These are phyloP conservation scores for Gymnodraco acuticeps DNA, from an alignment of 2,797 vertebrate genomes.

Conservation along the genomic window DNA sequence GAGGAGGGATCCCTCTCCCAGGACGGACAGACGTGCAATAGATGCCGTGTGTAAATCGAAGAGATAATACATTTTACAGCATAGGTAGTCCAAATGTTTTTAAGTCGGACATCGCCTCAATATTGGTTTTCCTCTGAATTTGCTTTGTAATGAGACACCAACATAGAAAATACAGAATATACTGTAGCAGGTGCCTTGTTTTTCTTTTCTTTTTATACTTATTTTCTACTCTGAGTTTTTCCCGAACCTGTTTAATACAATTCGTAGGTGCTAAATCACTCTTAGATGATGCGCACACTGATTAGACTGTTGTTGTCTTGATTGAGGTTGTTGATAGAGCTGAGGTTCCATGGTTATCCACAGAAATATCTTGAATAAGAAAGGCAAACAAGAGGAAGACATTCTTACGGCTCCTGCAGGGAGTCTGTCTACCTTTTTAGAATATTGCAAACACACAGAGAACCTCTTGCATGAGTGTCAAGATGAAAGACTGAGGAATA, in stretches of 20 bases:
- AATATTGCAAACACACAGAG: conserved; percentile 47
- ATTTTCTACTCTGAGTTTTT: conserved; percentile 18
- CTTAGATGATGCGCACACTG: conserved; percentile 48
- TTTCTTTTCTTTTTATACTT: conserved; percentile 20
- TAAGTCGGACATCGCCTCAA: neutral
- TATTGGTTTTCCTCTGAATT: conserved; percentile 30
- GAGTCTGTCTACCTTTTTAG: conserved; percentile 21
- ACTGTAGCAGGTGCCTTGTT: conserved; percentile 16
- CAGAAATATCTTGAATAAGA: conserved; percentile 31
- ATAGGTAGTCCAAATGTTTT: neutral
- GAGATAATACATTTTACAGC: too few relatives aligned
- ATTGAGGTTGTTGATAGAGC: conserved; percentile 31
- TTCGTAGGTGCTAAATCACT: conserved; percentile 18
- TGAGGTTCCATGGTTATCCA: conserved; percentile 32
- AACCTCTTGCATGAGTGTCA: conserved; percentile 46
- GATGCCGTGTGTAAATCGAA: too few relatives aligned
- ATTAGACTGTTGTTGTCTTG: conserved; percentile 32
- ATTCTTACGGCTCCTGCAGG: neutral
- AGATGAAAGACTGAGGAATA: conserved; percentile 45
- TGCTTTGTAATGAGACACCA: conserved; percentile 40
- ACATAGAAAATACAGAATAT: conserved; percentile 19
- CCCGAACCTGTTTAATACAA: conserved; percentile 36
- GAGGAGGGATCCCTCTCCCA: too few relatives aligned
- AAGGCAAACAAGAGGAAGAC: neutral
- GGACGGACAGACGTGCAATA: too few relatives aligned